Percentiles rank a stretch among this genome's conserved stretches.
Conservation (phyloP, 2,797 vertebrate species). For the Eospalax fontanierii region DNA sequence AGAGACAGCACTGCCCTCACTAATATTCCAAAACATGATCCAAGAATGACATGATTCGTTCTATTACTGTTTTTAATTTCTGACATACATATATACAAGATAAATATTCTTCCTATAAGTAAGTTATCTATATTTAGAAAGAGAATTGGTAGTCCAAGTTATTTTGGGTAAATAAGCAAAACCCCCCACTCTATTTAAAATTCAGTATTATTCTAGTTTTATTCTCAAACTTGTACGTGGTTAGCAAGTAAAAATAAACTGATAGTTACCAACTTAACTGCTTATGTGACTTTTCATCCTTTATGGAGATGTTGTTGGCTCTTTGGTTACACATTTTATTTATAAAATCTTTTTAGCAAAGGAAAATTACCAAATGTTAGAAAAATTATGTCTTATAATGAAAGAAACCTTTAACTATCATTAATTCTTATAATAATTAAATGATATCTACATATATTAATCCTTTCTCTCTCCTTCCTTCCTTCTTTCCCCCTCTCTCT, state of each 20-base stretch:
- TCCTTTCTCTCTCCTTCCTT: too few species aligned
- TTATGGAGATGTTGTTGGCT: constrained; percentile 20
- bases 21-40: constrained; percentile 49
- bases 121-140: constrained; percentile 1
- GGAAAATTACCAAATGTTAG: constrained; percentile 34
- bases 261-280: neutral
- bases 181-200: constrained; percentile 37
- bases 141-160: constrained; percentile 25
- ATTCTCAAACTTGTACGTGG: constrained; percentile 32
- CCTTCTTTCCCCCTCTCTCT: too few species aligned
- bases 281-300: neutral
- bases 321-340: constrained; percentile 46
- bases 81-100: neutral
- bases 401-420: too few species aligned
- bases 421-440: too few species aligned
- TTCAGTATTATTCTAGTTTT: constrained; percentile 1
- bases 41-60: constrained; percentile 6
- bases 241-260: constrained; percentile 48
- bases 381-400: too few species aligned
- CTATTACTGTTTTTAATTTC: neutral
- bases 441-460: too few species aligned
- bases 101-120: constrained; percentile 43
- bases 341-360: constrained; percentile 8
- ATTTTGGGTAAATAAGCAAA: constrained; percentile 48
- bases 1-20: neutral